These are phyloP conservation scores for Perithous albicinctus DNA, from an alignment of 2,888 invertebrate species.

Conservation along the genomic window DNA sequence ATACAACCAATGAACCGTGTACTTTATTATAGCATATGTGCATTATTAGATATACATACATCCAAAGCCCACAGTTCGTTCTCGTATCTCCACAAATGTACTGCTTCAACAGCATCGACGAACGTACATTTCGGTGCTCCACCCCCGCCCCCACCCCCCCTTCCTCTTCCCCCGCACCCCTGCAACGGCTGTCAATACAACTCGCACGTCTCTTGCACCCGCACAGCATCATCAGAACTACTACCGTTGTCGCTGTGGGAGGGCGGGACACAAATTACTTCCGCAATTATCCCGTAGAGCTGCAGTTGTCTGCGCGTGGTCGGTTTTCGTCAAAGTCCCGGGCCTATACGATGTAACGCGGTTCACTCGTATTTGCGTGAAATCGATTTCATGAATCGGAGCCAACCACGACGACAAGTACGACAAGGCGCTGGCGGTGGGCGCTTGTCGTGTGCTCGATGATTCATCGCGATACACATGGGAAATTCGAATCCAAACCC, in stretches of 20 bases:
- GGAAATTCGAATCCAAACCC: constrained; percentile 42
- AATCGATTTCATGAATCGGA: constrained; percentile 66
- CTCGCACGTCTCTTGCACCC: constrained; percentile 60
- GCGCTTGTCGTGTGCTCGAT: constrained; percentile 39
- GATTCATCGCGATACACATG: constrained; percentile 49
- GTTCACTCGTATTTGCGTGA: constrained; percentile 37
- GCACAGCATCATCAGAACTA: constrained; percentile 53
- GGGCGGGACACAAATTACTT: constrained; percentile 65
- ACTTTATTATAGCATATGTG: neutral
- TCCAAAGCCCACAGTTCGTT: neutral
- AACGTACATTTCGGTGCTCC: constrained; percentile 49
- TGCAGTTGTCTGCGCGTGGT: constrained; percentile 63
- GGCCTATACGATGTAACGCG: constrained; percentile 1
- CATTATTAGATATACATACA: neutral
- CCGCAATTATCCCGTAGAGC: constrained; percentile 63
- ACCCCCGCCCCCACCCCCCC: constrained; percentile 4
- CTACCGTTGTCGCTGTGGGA: constrained; percentile 48
- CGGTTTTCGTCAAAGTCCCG: constrained; percentile 64
- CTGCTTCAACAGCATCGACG: constrained; percentile 47
- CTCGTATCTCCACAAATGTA: neutral
- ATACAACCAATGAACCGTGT: neutral
- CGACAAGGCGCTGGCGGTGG: constrained; percentile 27
- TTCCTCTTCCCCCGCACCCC: neutral
- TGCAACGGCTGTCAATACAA: constrained; percentile 65
- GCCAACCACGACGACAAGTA: constrained; percentile 34